phyloP scores from a whole-genome alignment of 2,797 vertebrate species.

The Amazona finschi region DNA sequence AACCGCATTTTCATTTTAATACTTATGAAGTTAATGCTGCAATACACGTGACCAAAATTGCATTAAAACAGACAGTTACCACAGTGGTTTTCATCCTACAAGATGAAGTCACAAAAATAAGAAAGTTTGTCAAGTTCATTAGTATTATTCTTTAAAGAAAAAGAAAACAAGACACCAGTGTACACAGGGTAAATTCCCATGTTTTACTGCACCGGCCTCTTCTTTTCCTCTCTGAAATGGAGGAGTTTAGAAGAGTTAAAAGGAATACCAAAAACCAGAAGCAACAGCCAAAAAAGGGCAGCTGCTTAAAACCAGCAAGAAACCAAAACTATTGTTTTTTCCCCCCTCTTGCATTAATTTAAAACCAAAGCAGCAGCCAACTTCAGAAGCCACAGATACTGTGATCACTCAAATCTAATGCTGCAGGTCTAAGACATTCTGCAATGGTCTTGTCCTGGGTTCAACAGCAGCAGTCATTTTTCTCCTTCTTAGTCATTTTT shows the following conservation, averaged over 20 bases:
- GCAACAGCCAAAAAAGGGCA: neutral
- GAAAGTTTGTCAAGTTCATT: neutral
- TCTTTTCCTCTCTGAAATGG: neutral
- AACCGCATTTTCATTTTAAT: neutral
- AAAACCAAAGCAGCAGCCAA: neutral
- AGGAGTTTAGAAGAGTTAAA: neutral
- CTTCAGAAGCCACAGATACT: neutral
- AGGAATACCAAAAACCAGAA: neutral
- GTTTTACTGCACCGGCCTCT: neutral
- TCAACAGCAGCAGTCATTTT: neutral
- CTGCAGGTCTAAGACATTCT: neutral
- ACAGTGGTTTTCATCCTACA: neutral
- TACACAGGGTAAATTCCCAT: neutral
- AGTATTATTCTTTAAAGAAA: neutral
- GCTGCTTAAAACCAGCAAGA: neutral
- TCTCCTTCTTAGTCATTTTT: neutral
- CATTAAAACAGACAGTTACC: neutral
- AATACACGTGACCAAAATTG: neutral
- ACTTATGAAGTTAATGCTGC: neutral
- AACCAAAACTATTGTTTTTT: accelerated
- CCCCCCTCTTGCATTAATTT: accelerated
- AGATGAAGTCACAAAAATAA: neutral
- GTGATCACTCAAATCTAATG: neutral
- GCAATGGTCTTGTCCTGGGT: neutral
- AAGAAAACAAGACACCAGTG: neutral